These are phyloP conservation scores for Metridium senile DNA, from an alignment of 92 coral and sea anemone genomes.

Conservation along the genomic window DNA sequence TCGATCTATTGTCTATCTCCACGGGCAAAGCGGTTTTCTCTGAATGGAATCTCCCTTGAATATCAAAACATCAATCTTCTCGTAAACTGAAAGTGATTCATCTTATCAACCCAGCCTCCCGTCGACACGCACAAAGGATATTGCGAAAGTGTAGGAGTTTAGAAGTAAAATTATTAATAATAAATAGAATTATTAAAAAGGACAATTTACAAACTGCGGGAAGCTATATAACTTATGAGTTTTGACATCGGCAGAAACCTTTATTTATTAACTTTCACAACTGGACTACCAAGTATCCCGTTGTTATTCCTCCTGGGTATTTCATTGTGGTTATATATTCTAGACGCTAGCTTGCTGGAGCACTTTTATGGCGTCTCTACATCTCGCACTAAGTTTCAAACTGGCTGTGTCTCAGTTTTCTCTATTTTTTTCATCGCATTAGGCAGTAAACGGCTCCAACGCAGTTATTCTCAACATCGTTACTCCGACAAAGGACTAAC, in stretches of 20 bases:
- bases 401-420: too few relatives aligned
- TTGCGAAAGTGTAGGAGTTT: neutral
- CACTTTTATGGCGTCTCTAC: too few relatives aligned
- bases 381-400: too few relatives aligned
- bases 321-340: too few relatives aligned
- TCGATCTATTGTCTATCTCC: too few relatives aligned
- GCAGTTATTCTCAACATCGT: too few relatives aligned
- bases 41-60: too few relatives aligned
- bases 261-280: neutral
- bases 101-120: neutral
- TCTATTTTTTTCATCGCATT: too few relatives aligned
- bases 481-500: too few relatives aligned
- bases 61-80: neutral
- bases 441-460: too few relatives aligned
- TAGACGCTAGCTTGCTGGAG: neutral
- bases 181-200: too few relatives aligned
- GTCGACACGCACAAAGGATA: neutral
- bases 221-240: neutral
- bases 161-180: neutral
- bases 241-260: neutral
- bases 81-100: neutral
- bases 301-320: neutral
- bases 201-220: neutral
- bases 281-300: neutral
- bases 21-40: too few relatives aligned